Conservation (phyloP, 1,140 invertebrate genomes). For the Heliconius himera region DNA sequence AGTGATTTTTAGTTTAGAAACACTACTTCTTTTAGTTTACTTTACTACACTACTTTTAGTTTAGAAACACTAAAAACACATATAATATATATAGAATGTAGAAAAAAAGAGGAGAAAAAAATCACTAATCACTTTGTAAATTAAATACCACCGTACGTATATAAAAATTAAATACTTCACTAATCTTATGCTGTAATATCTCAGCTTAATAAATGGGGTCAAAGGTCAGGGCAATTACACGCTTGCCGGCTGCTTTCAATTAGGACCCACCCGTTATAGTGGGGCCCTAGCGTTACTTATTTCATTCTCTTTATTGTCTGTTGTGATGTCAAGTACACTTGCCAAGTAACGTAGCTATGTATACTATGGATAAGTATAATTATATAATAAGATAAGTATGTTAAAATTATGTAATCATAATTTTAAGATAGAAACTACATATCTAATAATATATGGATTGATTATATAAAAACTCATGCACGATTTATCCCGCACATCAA, state of each 20-base stretch:
- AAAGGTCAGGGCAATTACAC: conserved; percentile 27
- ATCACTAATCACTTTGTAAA: not conserved
- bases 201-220: not conserved
- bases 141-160: not conserved
- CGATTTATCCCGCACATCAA: no score
- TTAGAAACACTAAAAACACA: no score
- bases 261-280: conserved; percentile 22
- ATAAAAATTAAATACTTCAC: not conserved
- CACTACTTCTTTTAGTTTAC: no score
- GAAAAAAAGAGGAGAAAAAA: not conserved
- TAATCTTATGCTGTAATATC: not conserved
- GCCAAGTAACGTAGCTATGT: no score
- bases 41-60: no score
- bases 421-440: no score
- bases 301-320: conserved; percentile 21
- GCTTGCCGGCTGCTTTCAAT: conserved; percentile 26
- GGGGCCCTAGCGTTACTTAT: conserved; percentile 18
- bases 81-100: no score
- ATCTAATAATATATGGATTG: no score
- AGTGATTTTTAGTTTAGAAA: no score
- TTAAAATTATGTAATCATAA: no score
- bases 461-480: no score
- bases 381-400: not conserved
- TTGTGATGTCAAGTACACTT: not conserved
- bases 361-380: not conserved